Evolutionary conservation across 1,140 invertebrate genomes (phyloP), one percentile per base, ranked within the genome.

Genomic region (Sinonovacula constricta): DNA sequence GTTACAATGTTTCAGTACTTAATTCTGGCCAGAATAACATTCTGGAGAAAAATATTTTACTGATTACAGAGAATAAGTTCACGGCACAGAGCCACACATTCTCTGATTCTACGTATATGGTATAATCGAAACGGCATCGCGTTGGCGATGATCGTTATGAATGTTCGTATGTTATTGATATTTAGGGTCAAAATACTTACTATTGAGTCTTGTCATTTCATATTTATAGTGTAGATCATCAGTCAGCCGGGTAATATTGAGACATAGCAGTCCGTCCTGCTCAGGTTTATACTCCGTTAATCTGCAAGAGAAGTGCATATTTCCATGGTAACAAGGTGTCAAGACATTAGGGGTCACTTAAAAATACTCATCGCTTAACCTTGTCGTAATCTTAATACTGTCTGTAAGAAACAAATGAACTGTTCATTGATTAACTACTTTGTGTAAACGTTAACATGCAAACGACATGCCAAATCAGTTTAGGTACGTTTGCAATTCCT

Each of bases 151-250:
- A 57, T 10, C 12, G 10, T 57, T 18, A 57, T 14, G 10, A 57
- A 57, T 18, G 24, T 57, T 18, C 10, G 12, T 18, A 14, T 26
- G 54, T 10, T 10, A 57, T 57, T 14, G n/a, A n/a, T n/a, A n/a
- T n/a, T n/a, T n/a, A n/a, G 24, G 12, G 18, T 59, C 56, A 63
- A 14, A 14, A 10, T 14, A 82, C 84, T 76, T 75, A 86, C 84
- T 82, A 63, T 86, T 86, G 2, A 82, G 18, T 70, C 84, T 77
- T 18, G 84, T 79, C 33, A 86, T 65, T 49, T 84, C 74, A 66
- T 66, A 86, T 56, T 72, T 67, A 67, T 86, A 86, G 54, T 80
- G 80, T 15, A 81, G 79, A 45, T 84, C 81, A 14, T 81, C 80
- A 4, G 33, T 28, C 24, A 86, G 53, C 22, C 71, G 63, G 22